Base-by-base conservation (phyloP, 2,888 invertebrate genomes). In the Drosophila borealis region DNA sequence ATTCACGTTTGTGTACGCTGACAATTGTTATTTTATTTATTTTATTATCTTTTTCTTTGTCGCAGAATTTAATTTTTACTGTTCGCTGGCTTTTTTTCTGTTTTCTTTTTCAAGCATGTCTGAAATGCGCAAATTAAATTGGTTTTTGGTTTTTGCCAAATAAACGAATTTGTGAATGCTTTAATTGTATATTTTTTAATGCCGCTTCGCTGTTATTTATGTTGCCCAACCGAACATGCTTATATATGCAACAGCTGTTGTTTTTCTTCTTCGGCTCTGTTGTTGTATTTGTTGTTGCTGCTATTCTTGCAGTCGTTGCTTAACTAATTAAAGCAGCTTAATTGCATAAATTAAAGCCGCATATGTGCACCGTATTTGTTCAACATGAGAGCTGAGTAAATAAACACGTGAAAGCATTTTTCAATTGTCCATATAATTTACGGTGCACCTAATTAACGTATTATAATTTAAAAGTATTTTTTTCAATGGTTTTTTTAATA, bases 321-420 rank as follows among this genome's bases (percentile, higher is more conserved):
- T 64, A 67, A 80, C 69, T 74, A 83, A 87, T 80, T 74, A 71
- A 86, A 74, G 46, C 78, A 29, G 25, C 57, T 70, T 75, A 74
- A 81, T 72, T 69, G 81, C 75, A 81, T 81, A 81, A 65, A 84
- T 78, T 84, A 74, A 84, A 84, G 68, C 57, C 25, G 14, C 42
- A 45, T 17, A 39, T 44, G 66, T 34, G 19, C 36, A 14, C 42
- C 19, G 19, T 65, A 36, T 70, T 74, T 66, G 59, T 49, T 71
- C 29, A 45, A 51, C 46, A 51, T 39, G 25, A 8, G 49, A 36
- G 53, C 8, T 14, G 48, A 25, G 49, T 46, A 85, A 74, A 80
- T 65, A 74, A 57, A 56, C 49, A 56, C 14, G 19, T 13, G 13
- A 36, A 41, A 42, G 37, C 33, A 42, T 39, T 60, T 48, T 9